These are phyloP conservation scores for Intellagama lesueurii DNA, from an alignment of 2,797 vertebrate genomes.

Conservation along the genomic window DNA sequence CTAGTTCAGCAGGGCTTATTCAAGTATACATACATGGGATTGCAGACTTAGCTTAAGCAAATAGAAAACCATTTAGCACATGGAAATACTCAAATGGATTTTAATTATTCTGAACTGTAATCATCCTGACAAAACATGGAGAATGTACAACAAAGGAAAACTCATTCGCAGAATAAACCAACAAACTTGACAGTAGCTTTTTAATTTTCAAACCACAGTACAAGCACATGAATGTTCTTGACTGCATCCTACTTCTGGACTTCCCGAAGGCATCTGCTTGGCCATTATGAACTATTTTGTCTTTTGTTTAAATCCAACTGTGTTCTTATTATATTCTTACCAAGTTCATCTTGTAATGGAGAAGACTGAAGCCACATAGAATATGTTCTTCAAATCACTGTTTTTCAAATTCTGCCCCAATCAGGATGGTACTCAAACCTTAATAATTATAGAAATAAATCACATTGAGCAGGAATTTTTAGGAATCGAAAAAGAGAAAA, in stretches of 20 bases:
- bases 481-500: not conserved
- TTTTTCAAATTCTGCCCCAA: not conserved
- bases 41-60: conserved; percentile 46
- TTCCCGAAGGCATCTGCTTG: not conserved
- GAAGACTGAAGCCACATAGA: not conserved
- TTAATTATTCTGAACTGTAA: conserved; percentile 26
- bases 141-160: conserved; percentile 34
- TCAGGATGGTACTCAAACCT: not conserved
- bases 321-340: not conserved
- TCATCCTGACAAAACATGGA: not conserved
- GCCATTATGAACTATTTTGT: not conserved
- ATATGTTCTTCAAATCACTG: not conserved
- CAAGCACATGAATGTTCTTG: conserved; percentile 15
- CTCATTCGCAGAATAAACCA: conserved; percentile 35
- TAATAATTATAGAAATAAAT: not conserved
- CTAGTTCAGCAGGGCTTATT: not conserved
- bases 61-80: conserved; percentile 36
- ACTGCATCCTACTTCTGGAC: not conserved
- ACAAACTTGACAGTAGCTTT: conserved; percentile 17
- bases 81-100: conserved; percentile 23
- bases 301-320: not conserved
- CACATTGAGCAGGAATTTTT: not conserved
- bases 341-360: not conserved
- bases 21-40: not conserved
- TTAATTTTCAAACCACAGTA: not conserved